These are phyloP conservation scores for Pilophorus perplexus DNA, from an alignment of 2,888 invertebrate species.

Conservation along the genomic window DNA sequence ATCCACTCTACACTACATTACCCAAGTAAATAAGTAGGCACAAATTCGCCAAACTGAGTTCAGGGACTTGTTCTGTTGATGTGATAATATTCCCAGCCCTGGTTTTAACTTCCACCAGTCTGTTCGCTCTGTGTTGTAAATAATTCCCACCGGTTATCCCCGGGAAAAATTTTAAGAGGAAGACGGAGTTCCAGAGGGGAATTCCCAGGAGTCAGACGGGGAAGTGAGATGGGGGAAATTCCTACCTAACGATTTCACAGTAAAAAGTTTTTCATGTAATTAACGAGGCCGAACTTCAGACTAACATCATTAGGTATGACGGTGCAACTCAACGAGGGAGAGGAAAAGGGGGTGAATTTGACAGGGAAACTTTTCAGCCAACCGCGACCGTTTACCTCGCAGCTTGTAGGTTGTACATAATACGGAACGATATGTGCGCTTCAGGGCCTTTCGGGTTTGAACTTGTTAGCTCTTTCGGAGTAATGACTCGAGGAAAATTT, in stretches of 20 bases:
- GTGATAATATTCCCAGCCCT: no score
- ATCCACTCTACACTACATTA: no score
- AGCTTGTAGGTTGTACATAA: slow-evolving; percentile 20
- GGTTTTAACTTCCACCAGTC: no score
- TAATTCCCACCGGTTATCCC: no score
- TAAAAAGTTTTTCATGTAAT: slow-evolving; percentile 31
- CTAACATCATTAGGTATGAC: slow-evolving; percentile 34
- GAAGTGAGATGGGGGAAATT: slow-evolving; percentile 4
- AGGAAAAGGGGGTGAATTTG: slow-evolving; percentile 20
- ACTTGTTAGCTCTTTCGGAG: not conserved
- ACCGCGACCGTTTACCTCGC: slow-evolving; percentile 7
- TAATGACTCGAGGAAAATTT: not conserved
- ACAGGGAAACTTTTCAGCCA: slow-evolving; percentile 18
- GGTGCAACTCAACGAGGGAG: slow-evolving; percentile 24
- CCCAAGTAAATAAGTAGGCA: no score
- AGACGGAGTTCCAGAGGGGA: no score
- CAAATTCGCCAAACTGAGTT: no score
- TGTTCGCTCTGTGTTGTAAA: no score
- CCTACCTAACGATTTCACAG: slow-evolving; percentile 33
- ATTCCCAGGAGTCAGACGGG: not conserved
- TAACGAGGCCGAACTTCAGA: slow-evolving; percentile 24
- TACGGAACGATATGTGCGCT: not conserved
- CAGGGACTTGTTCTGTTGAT: no score
- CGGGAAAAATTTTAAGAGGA: not conserved
- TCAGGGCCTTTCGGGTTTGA: not conserved